Evolutionary conservation across 2,888 invertebrate genomes (phyloP), one percentile per base, ranked within the genome.

Genomic region (Ochropacha duplaris): DNA sequence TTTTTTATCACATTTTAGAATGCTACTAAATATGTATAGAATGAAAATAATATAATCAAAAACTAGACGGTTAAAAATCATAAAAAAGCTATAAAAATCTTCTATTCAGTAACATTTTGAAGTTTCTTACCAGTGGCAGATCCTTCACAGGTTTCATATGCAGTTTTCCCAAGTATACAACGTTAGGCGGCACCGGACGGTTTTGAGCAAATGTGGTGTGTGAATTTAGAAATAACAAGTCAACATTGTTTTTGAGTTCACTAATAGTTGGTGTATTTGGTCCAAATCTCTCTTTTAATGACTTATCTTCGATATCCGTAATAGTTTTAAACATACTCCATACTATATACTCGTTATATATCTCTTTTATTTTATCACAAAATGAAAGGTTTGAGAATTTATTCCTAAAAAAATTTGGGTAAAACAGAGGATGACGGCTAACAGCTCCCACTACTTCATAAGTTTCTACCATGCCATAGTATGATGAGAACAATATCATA

Each of bases 401-500:
- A 1, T 60, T 61, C 59, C 74, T 65, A 5, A 60, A 65, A 1
- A 60, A 49, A 31, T 64, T 50, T 2, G 75, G 76, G 12, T 76
- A 65, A n/a, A 64, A 55, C 2, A 64, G 6, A 0, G 74, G 74
- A 59, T 79, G 78, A 51, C 69, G 66, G 11, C 59, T 55, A 2
- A 72, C 62, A 5, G 69, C 72, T n/a, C 78, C 79, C 28, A 76
- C 54, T 9, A 59, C 34, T 4, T 68, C 65, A 6, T 66, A 73
- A 14, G 68, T 66, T 6, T 71, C 64, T 4, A 66, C 19, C 11
- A 54, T 56, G 9, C 73, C 74, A n/a, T 66, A 64, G 8, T 71
- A 65, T 0, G 78, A 76, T 2, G 74, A 71, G 19, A 79, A 62
- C 8, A 72, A 57, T 24, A 79, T 70, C 1, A 64, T 64, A 0